Base-by-base conservation (phyloP, 2,888 invertebrate genomes). In the Onthophagus sagittarius region DNA sequence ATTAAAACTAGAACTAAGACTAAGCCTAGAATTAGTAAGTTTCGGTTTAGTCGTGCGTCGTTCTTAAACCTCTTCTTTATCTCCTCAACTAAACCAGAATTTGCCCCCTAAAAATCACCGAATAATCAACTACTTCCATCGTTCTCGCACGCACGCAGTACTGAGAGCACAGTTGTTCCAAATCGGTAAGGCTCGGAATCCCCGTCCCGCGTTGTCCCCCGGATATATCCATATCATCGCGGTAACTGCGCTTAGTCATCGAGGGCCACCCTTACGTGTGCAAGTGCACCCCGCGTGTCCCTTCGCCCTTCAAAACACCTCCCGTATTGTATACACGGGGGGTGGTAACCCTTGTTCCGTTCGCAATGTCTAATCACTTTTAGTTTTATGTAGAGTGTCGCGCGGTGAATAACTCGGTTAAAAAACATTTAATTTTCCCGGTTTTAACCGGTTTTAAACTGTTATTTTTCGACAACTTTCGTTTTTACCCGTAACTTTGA, bases 291-390 rank as follows among this genome's bases (percentile, higher is more conserved):
- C 67, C 63, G 63, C 67, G 31, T 23, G 67, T n/a, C 67, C 67
- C 67, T 23, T 23, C n/a, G 11, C 9, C 39, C 67, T n/a, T 23
- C n/a, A 13, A 23, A 23, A 31, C 31, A 67, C 67, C 67, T 67
- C 67, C 67, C n/a, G 31, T 31, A 23, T n/a, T 23, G 32, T 67
- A 23, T 67, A 67, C 67, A 67, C 31, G 32, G 67, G 67, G 67
- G 67, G 67, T 67, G 67, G 23, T 32, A n/a, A 15, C 15, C 63
- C 63, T 15, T 63, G 31, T 67, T 67, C 82, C 82, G 81, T 82
- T 82, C 83, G 81, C 81, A 80, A 82, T 81, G 82, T 83, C 83
- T 84, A 84, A 84, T 84, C 83, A 83, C 82, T 83, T 82, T 81
- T 82, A 82, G 82, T 82, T 79, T 79, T 67, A 67, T 67, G 67